phyloP scores from a whole-genome alignment of 2,797 vertebrate species.

The Urocyon cinereoargenteus region DNA sequence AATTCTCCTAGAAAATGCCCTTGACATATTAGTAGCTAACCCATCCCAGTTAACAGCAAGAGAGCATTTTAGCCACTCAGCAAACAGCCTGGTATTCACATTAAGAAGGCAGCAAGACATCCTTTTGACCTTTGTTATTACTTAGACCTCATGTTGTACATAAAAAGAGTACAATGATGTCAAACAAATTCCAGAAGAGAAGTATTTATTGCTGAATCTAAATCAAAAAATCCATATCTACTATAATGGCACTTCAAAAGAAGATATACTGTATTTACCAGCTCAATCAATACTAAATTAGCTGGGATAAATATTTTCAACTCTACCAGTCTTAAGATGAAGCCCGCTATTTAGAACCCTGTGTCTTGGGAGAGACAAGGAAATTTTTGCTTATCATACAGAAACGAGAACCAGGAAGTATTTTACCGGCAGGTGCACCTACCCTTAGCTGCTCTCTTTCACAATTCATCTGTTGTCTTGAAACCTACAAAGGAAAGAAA shows the following conservation, averaged over 20 bases:
- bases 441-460: slow-evolving; percentile 93
- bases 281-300: slow-evolving; percentile 81
- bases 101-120: neutral
- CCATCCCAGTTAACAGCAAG: neutral
- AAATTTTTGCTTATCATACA: slow-evolving; percentile 71
- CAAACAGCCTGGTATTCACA: neutral
- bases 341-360: slow-evolving; percentile 58
- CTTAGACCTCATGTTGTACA: slow-evolving; percentile 44
- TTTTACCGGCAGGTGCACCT: slow-evolving; percentile 83
- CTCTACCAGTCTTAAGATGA: slow-evolving; percentile 71
- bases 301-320: slow-evolving; percentile 75
- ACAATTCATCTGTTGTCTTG: slow-evolving; percentile 94
- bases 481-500: slow-evolving; percentile 88
- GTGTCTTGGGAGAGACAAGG: slow-evolving; percentile 53
- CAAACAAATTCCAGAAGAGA: slow-evolving; percentile 52
- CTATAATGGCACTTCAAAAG: slow-evolving; percentile 67
- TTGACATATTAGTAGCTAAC: neutral
- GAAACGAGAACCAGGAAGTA: slow-evolving; percentile 58
- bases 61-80: neutral
- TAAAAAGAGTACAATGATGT: slow-evolving; percentile 12
- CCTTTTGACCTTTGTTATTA: slow-evolving; percentile 68
- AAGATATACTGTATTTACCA: slow-evolving; percentile 81
- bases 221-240: slow-evolving; percentile 73
- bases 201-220: slow-evolving; percentile 74
- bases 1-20: slow-evolving; percentile 31